Conservation (phyloP, 2,888 invertebrate genomes). For the Druceiella hillmani region DNA sequence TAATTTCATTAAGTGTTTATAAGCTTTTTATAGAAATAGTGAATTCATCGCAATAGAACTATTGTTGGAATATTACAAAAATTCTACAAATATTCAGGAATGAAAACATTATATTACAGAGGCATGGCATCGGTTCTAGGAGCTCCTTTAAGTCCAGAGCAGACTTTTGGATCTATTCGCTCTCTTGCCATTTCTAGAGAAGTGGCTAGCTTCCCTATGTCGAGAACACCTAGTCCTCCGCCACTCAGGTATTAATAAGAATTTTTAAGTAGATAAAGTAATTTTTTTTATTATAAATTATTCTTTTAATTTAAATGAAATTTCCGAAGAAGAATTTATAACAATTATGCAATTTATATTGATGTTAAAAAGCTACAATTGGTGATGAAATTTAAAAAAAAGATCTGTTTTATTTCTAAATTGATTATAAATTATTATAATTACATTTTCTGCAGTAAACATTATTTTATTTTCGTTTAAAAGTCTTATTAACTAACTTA, state of each 20-base stretch:
- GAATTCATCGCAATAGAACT: no score
- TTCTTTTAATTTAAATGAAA: background rate
- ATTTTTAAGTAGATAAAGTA: background rate
- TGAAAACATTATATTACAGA: constrained; percentile 49
- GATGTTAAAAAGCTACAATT: no score
- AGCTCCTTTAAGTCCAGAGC: constrained; percentile 65
- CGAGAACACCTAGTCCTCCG: constrained; percentile 68
- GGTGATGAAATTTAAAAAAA: no score
- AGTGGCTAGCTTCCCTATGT: constrained; percentile 72
- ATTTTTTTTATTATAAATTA: background rate
- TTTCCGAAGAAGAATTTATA: no score
- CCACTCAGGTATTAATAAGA: constrained; percentile 41
- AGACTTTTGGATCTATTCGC: constrained; percentile 69
- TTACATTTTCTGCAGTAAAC: no score
- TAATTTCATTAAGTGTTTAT: no score
- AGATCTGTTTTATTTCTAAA: no score
- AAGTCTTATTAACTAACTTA: background rate
- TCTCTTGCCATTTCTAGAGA: constrained; percentile 67
- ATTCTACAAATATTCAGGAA: no score
- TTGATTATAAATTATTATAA: no score
- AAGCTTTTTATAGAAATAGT: no score
- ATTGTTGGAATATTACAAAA: no score
- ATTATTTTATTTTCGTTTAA: background rate
- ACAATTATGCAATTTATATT: no score
- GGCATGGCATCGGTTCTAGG: constrained; percentile 62